Percentiles rank a stretch among this genome's conserved stretches.
Evolutionary conservation across 1,140 invertebrate genomes (phyloP).

Genomic region (Ostrea denselamellosa): DNA sequence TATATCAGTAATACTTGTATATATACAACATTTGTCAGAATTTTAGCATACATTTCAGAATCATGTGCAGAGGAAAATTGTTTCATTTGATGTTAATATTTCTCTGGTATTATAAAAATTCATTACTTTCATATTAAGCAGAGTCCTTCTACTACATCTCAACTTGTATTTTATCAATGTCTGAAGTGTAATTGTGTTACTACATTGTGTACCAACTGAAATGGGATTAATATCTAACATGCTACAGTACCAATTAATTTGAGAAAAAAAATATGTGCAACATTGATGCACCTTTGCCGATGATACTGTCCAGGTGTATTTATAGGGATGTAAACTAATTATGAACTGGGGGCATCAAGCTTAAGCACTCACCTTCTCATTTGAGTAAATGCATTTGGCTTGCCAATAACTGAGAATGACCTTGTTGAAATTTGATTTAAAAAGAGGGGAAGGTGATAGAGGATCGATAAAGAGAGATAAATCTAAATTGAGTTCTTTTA

Average conservation of each 20-base stretch:
- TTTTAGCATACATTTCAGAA: not conserved
- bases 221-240: not conserved
- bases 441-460: not conserved
- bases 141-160: not conserved
- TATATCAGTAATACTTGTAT: not conserved
- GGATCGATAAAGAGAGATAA: constrained; percentile 26
- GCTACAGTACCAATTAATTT: not conserved
- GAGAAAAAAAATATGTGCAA: not conserved
- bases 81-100: not conserved
- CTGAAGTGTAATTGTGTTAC: not conserved
- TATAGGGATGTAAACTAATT: not conserved
- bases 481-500: constrained; percentile 29
- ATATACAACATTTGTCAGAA: not conserved
- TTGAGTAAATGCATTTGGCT: not conserved
- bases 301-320: not conserved
- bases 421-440: constrained; percentile 37
- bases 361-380: not conserved
- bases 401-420: not conserved
- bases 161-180: not conserved
- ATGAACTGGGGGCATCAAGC: not conserved
- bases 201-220: not conserved
- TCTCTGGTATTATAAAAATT: constrained; percentile 7
- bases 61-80: not conserved
- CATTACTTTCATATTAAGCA: constrained; percentile 2
- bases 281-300: not conserved